Evolutionary conservation across 2,888 invertebrate species (phyloP).

Genomic region (Germaria angustata): DNA sequence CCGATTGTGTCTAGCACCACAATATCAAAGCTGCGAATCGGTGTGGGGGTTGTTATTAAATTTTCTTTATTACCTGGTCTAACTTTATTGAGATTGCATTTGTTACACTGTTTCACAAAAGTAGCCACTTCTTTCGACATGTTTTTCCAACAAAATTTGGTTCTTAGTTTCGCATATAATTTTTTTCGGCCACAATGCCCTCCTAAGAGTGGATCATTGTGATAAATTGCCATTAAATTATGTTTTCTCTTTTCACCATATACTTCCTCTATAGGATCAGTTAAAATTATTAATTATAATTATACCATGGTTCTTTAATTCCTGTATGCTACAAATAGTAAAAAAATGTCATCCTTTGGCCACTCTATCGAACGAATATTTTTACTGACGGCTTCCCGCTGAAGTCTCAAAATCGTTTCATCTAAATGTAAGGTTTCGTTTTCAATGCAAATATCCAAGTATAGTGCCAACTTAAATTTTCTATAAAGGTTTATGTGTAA

Average conservation of each 20-base stretch:
- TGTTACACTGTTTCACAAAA: conserved; percentile 33
- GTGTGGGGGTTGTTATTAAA: no score
- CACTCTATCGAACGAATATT: conserved; percentile 15
- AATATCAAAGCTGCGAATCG: background rate
- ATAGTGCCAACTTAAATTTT: conserved; percentile 23
- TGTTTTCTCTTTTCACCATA: conserved; percentile 25
- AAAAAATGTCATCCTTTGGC: conserved; percentile 34
- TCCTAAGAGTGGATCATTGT: conserved; percentile 26
- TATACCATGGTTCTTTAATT: conserved; percentile 11
- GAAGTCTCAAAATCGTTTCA: conserved; percentile 16
- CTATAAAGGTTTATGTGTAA: conserved; percentile 16
- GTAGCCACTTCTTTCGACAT: conserved; percentile 35
- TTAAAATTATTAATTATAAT: conserved; percentile 1
- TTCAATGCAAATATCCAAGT: conserved; percentile 2
- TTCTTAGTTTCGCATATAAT: conserved; percentile 37
- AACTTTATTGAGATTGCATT: conserved; percentile 58
- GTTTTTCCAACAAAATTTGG: conserved; percentile 56
- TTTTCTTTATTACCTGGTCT: conserved; percentile 32
- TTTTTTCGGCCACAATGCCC: conserved; percentile 27
- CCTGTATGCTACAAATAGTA: no score
- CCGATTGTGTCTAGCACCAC: conserved; percentile 68
- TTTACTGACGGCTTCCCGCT: background rate
- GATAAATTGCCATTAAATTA: background rate
- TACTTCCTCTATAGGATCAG: conserved; percentile 7
- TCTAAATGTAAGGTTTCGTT: conserved; percentile 40